These are phyloP conservation scores for Cyrtonyx montezumae DNA, from an alignment of 2,113 vertebrate species.

Conservation along the genomic window DNA sequence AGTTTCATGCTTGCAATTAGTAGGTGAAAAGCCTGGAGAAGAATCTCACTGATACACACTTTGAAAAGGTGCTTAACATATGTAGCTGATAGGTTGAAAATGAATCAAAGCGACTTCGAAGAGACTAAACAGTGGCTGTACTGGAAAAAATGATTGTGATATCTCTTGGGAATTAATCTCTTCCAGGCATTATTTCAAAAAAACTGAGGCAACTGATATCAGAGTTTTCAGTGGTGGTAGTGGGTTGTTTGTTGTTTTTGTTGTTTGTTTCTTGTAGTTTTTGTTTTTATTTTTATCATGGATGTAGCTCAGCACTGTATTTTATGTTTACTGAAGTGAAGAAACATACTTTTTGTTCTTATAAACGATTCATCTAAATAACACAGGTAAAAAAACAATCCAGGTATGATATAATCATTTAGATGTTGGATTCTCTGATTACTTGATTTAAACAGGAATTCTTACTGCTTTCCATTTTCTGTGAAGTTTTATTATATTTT, in stretches of 20 bases:
- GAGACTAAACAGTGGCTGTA: not conserved
- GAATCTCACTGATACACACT: conserved; percentile 10
- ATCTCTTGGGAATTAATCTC: not conserved
- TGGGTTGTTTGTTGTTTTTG: not conserved
- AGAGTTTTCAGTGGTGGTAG: not conserved
- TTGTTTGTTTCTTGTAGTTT: not conserved
- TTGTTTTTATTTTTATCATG: not conserved
- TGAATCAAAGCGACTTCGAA: not conserved
- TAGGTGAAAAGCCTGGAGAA: conserved; percentile 69
- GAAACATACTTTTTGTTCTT: not conserved
- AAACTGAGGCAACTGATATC: not conserved
- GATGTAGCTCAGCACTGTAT: not conserved
- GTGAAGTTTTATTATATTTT: not conserved
- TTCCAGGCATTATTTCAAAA: conserved; percentile 3
- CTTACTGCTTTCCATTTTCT: not conserved
- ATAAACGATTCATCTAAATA: not conserved
- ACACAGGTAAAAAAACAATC: not conserved
- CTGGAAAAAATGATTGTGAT: conserved; percentile 46
- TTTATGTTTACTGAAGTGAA: not conserved
- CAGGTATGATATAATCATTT: not conserved
- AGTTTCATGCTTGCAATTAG: conserved; percentile 59
- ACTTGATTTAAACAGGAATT: not conserved
- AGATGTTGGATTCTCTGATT: not conserved
- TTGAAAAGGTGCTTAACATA: conserved; percentile 35
- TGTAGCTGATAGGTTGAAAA: conserved; percentile 15